These are phyloP conservation scores for Syngnathus acus DNA, from an alignment of 2,797 vertebrate genomes.

Conservation along the genomic window DNA sequence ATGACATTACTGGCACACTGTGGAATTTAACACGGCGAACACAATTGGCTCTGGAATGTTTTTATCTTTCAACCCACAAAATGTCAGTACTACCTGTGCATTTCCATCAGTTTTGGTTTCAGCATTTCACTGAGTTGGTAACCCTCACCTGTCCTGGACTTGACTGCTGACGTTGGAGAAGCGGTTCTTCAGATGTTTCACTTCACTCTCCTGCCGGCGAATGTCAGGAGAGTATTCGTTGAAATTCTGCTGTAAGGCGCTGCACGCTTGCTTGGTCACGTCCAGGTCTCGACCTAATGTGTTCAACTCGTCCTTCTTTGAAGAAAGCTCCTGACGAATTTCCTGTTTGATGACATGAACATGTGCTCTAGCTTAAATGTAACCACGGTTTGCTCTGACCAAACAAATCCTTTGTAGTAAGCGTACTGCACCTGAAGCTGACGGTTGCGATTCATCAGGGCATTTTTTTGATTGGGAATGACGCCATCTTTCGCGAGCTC, in stretches of 20 bases:
- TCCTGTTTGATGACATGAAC: constrained; percentile 50
- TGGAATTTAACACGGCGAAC: too few relatives aligned
- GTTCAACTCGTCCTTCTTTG: constrained; percentile 72
- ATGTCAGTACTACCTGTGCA: too few relatives aligned
- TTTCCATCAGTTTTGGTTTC: too few relatives aligned
- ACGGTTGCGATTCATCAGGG: constrained; percentile 24
- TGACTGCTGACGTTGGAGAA: constrained; percentile 75
- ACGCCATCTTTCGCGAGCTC: constrained; percentile 70
- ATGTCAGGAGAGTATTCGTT: constrained; percentile 87
- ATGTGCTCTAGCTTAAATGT: neutral
- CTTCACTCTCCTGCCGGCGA: constrained; percentile 73
- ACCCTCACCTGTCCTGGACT: constrained; percentile 78
- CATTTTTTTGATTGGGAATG: constrained; percentile 56
- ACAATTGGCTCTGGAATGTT: too few relatives aligned
- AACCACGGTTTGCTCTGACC: too few relatives aligned
- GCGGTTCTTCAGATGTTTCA: constrained; percentile 81
- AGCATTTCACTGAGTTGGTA: neutral
- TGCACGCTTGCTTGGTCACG: constrained; percentile 71
- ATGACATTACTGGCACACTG: neutral
- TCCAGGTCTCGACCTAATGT: constrained; percentile 80
- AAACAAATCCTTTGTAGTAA: too few relatives aligned
- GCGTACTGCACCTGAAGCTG: constrained; percentile 74
- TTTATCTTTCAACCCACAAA: too few relatives aligned
- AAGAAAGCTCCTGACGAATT: constrained; percentile 59
- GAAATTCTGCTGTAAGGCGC: constrained; percentile 77